Evolutionary conservation across 2,797 vertebrate species (phyloP), one percentile per base, ranked within the genome.

Genomic region (Morelia viridis): DNA sequence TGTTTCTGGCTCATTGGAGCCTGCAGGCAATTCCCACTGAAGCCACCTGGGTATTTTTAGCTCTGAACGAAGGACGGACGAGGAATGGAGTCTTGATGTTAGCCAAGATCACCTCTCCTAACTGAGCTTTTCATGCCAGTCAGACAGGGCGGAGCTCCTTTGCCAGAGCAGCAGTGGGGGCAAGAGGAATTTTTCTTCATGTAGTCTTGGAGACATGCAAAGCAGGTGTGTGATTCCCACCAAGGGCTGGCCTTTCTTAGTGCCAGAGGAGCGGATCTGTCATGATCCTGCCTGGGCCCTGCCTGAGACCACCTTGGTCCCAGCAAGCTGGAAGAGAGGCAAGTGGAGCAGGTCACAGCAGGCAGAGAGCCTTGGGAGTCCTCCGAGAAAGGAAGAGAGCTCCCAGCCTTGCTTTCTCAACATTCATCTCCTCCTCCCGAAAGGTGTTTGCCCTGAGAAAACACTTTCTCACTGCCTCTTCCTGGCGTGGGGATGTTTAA

Each of bases 31-130:
- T 0, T 10, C 68, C 94, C 31, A 9, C 89, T 91, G 90, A 93
- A 53, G 17, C 91, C 85, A 0, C 85, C 13, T 91, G 95, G 87
- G 90, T 96, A 96, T 97, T 96, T 96, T 96, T 96, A 96, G 96
- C 95, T 92, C 95, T 83, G 95, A 95, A 96, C 15, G 0, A n/a
- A 58, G 17, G 50, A 28, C 84, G 31, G n/a, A n/a, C n/a, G n/a
- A 58, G 53, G 7, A 31, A 56, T 28, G 8, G 56, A 28, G 35
- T 2, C 71, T 19, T 19, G 3, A 10, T 22, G 35, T 22, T 76
- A 31, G 35, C 71, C 35, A 41, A 41, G 71, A 76, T 3, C 1
- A 0, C 68, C 68, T 76, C 68, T 76, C 68, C 17, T 8, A 19
- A 35, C 68, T 35, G 68, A 8, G 68, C 68, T 41, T 76, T 76